Evolutionary conservation across 1,140 invertebrate species (phyloP).

Genomic region (Drosophila jambulina): DNA sequence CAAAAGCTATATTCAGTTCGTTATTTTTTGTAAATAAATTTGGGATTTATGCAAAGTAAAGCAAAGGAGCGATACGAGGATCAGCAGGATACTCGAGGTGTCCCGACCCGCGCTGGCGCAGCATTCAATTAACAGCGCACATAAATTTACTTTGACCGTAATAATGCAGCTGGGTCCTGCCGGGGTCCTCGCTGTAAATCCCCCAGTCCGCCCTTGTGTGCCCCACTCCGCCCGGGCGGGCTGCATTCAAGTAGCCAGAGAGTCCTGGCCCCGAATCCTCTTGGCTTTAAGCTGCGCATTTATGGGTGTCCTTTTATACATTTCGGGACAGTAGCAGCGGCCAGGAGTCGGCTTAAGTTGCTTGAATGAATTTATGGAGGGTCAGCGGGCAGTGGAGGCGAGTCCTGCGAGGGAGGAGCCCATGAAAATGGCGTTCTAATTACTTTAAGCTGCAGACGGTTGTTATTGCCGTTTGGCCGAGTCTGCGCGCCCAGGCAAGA

Average conservation of each 20-base stretch:
- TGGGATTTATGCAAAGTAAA: conserved; percentile 71
- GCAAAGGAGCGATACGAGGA: conserved; percentile 24
- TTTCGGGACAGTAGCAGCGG: conserved; percentile 38
- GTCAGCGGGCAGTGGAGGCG: conserved; percentile 3
- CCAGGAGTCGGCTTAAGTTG: conserved; percentile 67
- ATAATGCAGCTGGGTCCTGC: conserved; percentile 78
- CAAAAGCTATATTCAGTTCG: not conserved
- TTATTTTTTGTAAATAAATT: conserved; percentile 69
- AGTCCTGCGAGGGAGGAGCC: conserved; percentile 30
- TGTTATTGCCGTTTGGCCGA: conserved; percentile 55
- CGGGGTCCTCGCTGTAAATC: conserved; percentile 32
- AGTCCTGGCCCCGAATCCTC: conserved; percentile 39
- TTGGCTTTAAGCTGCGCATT: conserved; percentile 76
- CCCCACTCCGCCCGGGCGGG: not conserved
- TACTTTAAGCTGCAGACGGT: conserved; percentile 77
- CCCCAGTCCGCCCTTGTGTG: conserved; percentile 1
- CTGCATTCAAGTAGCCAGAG: conserved; percentile 39
- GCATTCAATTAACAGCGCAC: conserved; percentile 79
- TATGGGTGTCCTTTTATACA: conserved; percentile 48
- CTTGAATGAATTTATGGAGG: conserved; percentile 64
- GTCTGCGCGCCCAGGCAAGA: conserved; percentile 32
- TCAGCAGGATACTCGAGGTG: conserved; percentile 36
- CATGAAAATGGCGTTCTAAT: conserved; percentile 76
- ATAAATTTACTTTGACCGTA: conserved; percentile 79
- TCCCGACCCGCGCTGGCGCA: conserved; percentile 47